Percentiles rank a stretch among this genome's conserved stretches.
Evolutionary conservation across 2,888 invertebrate species (phyloP).

Genomic region (Xestia xanthographa): DNA sequence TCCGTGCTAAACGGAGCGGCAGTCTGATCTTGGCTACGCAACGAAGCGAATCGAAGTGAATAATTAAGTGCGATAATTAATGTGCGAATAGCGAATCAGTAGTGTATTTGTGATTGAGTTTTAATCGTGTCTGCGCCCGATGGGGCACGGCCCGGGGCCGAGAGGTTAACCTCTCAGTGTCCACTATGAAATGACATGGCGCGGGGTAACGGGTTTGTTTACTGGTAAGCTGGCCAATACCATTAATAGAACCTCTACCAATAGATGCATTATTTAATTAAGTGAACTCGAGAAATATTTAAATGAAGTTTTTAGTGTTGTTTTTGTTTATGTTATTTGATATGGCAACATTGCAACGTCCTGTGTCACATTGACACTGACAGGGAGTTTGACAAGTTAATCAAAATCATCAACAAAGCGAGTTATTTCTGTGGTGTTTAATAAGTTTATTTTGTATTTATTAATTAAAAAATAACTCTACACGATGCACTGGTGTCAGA

Average conservation of each 20-base stretch:
- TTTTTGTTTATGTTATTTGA: neutral
- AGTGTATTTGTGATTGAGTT: too few species aligned
- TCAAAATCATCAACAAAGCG: slow-evolving; percentile 45
- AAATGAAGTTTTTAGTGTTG: neutral
- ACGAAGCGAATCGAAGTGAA: too few species aligned
- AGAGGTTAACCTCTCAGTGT: too few species aligned
- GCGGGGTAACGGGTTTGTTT: neutral
- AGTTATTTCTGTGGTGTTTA: slow-evolving; percentile 10
- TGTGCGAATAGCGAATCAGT: too few species aligned
- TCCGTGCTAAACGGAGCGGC: too few species aligned
- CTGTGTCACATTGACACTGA: neutral
- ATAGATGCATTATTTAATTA: too few species aligned
- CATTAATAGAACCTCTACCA: neutral
- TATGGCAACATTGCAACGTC: neutral
- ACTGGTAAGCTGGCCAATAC: neutral
- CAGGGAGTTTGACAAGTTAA: slow-evolving; percentile 18
- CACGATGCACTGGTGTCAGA: slow-evolving; percentile 67
- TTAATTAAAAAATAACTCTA: slow-evolving; percentile 3
- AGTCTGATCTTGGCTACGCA: too few species aligned
- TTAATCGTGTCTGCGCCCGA: too few species aligned
- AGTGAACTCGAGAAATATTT: neutral
- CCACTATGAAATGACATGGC: neutral
- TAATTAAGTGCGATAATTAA: too few species aligned
- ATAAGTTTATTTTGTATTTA: slow-evolving; percentile 5
- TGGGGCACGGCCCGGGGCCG: too few species aligned